Evolutionary conservation across 1,140 invertebrate genomes (phyloP), one percentile per base, ranked within the genome.

Genomic region (Lordiphosa stackelbergi): DNA sequence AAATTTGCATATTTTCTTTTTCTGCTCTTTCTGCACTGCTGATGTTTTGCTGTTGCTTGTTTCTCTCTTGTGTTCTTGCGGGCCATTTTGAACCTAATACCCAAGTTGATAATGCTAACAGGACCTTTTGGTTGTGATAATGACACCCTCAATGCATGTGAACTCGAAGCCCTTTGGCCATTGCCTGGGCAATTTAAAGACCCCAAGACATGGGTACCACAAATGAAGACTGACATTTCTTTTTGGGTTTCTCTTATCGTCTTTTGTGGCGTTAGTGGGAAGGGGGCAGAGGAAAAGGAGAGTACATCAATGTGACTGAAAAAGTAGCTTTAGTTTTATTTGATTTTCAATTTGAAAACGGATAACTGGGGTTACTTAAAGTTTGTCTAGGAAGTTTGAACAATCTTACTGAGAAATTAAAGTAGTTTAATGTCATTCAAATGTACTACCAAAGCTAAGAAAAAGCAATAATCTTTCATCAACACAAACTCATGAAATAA

Each of bases 1-100:
- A 74, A 79, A 81, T 79, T 79, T 81, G 62, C 66, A 79, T 81
- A 65, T 65, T 62, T 58, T 48, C 40, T 49, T 52, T 37, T 13
- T 31, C 19, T 19, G 3, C 28, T 31, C 28, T 13, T 48, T 28
- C 10, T 36, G 16, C 9, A 16, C 35, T 42, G 35, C 58, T 34
- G 47, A 49, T 47, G 48, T 49, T 61, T 55, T 61, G 38, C 41
- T 51, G 11, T 37, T 40, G 19, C 22, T 13, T 34, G 13, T 42
- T 9, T 52, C 40, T 16, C 53, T 48, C 48, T 49, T 42, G 10
- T 31, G 6, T 40, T 65, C 45, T 54, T 37, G 38, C 54, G 42
- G 49, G 36, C 35, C 40, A 53, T 51, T 69, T 68, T 53, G n/a
- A 49, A 16, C 22, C 49, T 8, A 41, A 53, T 48, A 12, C 51